Base-by-base conservation (phyloP, 2,888 invertebrate genomes). In the Xanthia togata region DNA sequence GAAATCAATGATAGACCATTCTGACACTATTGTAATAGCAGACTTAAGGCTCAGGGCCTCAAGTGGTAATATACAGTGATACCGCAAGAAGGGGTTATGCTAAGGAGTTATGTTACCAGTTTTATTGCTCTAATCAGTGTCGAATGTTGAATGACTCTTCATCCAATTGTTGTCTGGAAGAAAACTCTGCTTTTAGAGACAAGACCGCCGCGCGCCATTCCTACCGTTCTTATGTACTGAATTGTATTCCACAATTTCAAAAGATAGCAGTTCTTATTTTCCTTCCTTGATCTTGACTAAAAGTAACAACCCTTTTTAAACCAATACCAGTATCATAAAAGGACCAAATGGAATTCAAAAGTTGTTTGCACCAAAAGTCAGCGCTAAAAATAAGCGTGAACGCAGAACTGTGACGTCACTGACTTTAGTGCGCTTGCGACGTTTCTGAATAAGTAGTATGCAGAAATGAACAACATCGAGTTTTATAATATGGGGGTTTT, bases 381-480 rank as follows among this genome's bases (percentile, higher is more conserved):
- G 68, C 38, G 80, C 87, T 86, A 87, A 87, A 87, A 87, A 86
- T 87, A 87, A 78, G 73, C 60, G 80, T 87, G 85, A 87, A 26
- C 81, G 67, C 77, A 81, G 53, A 69, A 63, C 14, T 11, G 65
- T 87, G 87, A 83, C 86, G 85, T 86, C 86, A 87, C 70, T n/a
- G 31, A 68, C 26, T 72, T 72, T 55, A 78, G 77, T 85, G 82
- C 78, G 79, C 55, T 62, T 70, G 77, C 77, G 85, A 85, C 82
- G 78, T 78, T 80, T 81, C 67, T 44, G 50, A 70, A 81, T 82
- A 76, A 77, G 60, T 31, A 50, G 44, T 44, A 67, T 75, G 83
- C 72, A 83, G 60, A 69, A 60, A 55, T 72, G n/a, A 71, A 60
- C 20, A 55, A 50, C 38, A 53, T 62, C 20, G 23, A 73, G 57